Percentiles rank a stretch among this genome's conserved stretches.
Evolutionary conservation across 2,113 vertebrate species (phyloP).

Genomic region (Prionailurus bengalensis): DNA sequence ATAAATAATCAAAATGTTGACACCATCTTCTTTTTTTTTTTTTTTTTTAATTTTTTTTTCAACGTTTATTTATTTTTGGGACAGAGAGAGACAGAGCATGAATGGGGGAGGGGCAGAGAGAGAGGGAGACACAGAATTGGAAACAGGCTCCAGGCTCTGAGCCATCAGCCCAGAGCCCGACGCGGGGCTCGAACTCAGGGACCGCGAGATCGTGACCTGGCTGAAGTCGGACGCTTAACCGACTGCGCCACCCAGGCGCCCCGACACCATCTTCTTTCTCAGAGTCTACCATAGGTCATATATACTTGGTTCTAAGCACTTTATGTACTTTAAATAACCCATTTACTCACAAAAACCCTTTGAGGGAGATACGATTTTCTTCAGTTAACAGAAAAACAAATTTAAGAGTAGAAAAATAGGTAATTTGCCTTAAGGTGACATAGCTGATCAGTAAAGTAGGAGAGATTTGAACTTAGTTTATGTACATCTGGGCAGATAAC

Average conservation of each 20-base stretch:
- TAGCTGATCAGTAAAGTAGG: neutral
- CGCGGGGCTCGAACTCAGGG: too few species aligned
- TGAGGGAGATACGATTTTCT: neutral
- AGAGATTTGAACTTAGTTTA: constrained; percentile 13
- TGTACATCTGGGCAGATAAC: neutral
- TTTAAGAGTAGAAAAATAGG: neutral
- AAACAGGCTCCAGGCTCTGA: too few species aligned
- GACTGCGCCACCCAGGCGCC: too few species aligned
- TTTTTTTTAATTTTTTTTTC: too few species aligned
- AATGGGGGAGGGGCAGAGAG: too few species aligned
- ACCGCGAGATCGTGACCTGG: too few species aligned
- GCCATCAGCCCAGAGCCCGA: too few species aligned
- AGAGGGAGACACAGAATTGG: too few species aligned
- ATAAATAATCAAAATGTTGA: neutral
- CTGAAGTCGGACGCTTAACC: too few species aligned
- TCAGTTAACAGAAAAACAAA: neutral
- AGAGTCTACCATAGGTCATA: neutral
- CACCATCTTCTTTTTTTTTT: neutral
- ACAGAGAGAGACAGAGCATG: too few species aligned
- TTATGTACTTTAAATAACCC: neutral
- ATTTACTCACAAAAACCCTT: neutral
- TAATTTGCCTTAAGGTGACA: neutral
- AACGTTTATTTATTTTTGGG: too few species aligned
- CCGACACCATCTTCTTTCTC: neutral
- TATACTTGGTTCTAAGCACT: neutral